Percentiles rank a stretch among this genome's conserved stretches.
These are phyloP conservation scores for Coreoperca whiteheadi DNA, from an alignment of 2,113 vertebrate species.

Conservation along the genomic window DNA sequence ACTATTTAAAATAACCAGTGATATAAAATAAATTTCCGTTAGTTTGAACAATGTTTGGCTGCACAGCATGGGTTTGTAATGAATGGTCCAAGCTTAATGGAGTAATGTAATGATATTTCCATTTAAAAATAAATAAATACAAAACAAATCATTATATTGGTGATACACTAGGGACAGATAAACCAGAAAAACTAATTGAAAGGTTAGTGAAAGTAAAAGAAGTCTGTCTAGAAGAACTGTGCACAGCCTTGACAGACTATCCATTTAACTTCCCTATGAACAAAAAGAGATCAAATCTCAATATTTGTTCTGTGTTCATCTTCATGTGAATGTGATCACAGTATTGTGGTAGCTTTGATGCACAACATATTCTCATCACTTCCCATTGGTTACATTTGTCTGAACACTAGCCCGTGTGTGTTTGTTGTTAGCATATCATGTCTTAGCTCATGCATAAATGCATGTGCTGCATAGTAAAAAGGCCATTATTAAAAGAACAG, in stretches of 20 bases:
- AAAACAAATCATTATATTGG: neutral
- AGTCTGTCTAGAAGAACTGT: neutral
- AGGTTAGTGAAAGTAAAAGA: neutral
- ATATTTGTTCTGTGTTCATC: neutral
- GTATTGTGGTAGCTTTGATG: neutral
- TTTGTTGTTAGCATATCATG: neutral
- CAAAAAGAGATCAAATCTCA: neutral
- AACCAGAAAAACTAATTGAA: neutral
- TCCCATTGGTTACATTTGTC: neutral
- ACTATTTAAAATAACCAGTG: neutral
- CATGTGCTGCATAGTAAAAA: neutral
- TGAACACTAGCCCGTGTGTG: neutral
- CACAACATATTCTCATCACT: neutral
- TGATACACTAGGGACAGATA: neutral
- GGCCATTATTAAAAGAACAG: slow-evolving; percentile 46
- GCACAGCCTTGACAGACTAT: neutral
- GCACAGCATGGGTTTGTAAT: neutral
- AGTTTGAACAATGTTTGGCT: neutral
- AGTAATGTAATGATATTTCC: neutral
- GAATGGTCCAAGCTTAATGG: neutral
- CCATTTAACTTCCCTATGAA: neutral
- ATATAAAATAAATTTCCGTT: neutral
- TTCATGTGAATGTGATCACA: neutral
- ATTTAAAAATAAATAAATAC: neutral
- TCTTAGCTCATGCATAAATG: slow-evolving; percentile 27